Percentiles rank a stretch among this genome's conserved stretches.
phyloP scores from a whole-genome alignment of 2,888 invertebrate species.

The Biston betularia region DNA sequence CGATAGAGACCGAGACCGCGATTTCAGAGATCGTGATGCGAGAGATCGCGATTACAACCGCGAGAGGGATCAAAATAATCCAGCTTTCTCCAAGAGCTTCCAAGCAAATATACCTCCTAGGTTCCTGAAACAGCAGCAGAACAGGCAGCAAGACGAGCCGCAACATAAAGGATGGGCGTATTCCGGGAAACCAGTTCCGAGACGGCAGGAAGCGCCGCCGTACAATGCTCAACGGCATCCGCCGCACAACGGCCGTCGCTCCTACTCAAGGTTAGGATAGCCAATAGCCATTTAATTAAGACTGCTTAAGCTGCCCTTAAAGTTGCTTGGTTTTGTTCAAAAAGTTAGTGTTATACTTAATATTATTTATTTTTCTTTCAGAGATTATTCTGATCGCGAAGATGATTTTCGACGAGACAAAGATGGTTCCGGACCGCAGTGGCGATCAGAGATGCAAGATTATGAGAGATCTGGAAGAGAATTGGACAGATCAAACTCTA shows the following conservation, averaged over 20 bases:
- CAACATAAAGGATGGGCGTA: slow-evolving; percentile 80
- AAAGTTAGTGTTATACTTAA: background rate
- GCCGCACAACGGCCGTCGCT: slow-evolving; percentile 75
- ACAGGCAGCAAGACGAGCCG: slow-evolving; percentile 72
- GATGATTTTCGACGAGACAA: slow-evolving; percentile 80
- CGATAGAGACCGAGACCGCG: slow-evolving; percentile 58
- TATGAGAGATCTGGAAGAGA: slow-evolving; percentile 77
- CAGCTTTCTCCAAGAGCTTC: slow-evolving; percentile 90
- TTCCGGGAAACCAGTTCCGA: slow-evolving; percentile 70
- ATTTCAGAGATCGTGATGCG: slow-evolving; percentile 60
- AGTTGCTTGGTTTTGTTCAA: too few relatives aligned
- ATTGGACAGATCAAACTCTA: slow-evolving; percentile 78
- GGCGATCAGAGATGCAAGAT: slow-evolving; percentile 83
- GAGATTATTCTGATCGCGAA: slow-evolving; percentile 81
- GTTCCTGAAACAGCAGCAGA: slow-evolving; percentile 92
- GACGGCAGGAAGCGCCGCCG: slow-evolving; percentile 73
- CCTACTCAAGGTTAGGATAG: slow-evolving; percentile 72
- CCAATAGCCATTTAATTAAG: too few relatives aligned
- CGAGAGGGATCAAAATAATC: slow-evolving; percentile 84
- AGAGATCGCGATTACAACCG: slow-evolving; percentile 71
- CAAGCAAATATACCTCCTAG: slow-evolving; percentile 95
- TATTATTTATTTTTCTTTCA: slow-evolving; percentile 55
- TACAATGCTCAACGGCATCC: slow-evolving; percentile 76
- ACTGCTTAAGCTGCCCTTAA: background rate
- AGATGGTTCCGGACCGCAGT: slow-evolving; percentile 77